phyloP scores from a whole-genome alignment of 2,113 vertebrate species.

The Stigmatopora nigra region DNA sequence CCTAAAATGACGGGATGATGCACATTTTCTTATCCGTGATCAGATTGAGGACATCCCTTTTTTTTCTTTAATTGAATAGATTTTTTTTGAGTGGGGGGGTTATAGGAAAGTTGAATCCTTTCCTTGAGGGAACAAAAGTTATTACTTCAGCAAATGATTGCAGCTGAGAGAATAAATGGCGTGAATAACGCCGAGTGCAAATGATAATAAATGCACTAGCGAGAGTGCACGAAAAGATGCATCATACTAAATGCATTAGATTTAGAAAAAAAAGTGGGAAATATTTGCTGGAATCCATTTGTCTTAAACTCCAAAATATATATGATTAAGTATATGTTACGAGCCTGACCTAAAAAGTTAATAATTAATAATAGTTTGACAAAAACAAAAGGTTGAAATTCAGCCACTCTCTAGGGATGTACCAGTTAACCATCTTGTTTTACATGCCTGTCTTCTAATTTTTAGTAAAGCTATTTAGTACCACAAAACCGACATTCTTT shows the following conservation, averaged over 20 bases:
- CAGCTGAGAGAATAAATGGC: neutral
- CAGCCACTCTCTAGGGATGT: too few species aligned
- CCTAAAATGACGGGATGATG: too few species aligned
- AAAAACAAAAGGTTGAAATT: too few species aligned
- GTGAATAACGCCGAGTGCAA: neutral
- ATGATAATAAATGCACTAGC: neutral
- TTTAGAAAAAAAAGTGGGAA: too few species aligned
- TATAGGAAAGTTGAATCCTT: neutral
- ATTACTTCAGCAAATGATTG: conserved; percentile 2
- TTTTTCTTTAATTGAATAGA: neutral
- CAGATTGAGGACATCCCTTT: too few species aligned
- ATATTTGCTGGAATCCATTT: neutral
- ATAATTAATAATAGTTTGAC: too few species aligned
- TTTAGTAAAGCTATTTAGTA: neutral
- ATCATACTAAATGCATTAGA: neutral
- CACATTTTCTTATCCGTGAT: too few species aligned
- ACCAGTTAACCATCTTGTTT: too few species aligned
- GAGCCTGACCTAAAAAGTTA: too few species aligned
- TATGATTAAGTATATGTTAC: too few species aligned
- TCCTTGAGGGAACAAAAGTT: neutral
- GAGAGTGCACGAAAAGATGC: neutral
- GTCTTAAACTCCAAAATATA: too few species aligned
- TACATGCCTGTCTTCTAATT: neutral
- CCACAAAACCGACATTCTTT: neutral
- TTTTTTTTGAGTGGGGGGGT: neutral